Percentiles rank a stretch among this genome's conserved stretches.
These are phyloP conservation scores for Xiphophorus maculatus DNA, from an alignment of 2,113 vertebrate species.

Conservation along the genomic window DNA sequence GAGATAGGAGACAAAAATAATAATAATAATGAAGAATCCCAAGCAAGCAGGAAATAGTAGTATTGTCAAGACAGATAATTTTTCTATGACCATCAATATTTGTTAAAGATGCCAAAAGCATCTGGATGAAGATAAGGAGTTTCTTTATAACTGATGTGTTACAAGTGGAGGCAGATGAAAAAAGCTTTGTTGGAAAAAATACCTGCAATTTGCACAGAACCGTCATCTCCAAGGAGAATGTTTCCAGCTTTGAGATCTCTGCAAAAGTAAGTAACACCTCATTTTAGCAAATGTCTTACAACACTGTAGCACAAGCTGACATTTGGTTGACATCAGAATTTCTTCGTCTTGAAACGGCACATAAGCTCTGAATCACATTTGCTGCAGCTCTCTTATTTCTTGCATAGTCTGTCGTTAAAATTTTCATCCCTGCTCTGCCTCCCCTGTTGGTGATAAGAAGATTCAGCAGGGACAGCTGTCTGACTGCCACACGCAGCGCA, in stretches of 20 bases:
- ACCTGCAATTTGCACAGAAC: slow-evolving; percentile 95
- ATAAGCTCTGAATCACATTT: background rate
- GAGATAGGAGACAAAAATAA: slow-evolving; percentile 5
- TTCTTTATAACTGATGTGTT: too few relatives aligned
- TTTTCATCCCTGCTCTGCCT: slow-evolving; percentile 47
- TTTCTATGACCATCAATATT: background rate
- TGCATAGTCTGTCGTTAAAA: slow-evolving; percentile 43
- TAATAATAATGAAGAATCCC: background rate
- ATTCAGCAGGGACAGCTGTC: slow-evolving; percentile 53
- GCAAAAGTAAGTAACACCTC: slow-evolving; percentile 30
- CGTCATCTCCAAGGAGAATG: slow-evolving; percentile 95
- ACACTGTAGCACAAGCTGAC: background rate
- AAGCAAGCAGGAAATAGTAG: background rate
- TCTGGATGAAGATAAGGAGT: background rate
- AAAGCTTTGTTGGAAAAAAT: slow-evolving; percentile 22
- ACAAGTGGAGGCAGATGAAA: background rate
- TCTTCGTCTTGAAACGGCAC: background rate
- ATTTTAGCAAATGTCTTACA: background rate
- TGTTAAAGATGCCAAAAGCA: background rate
- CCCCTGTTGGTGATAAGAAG: slow-evolving; percentile 61
- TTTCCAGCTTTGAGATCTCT: slow-evolving; percentile 97
- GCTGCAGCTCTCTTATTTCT: background rate
- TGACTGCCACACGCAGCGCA: slow-evolving; percentile 32
- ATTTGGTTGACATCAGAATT: background rate
- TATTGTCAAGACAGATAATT: background rate